These are phyloP conservation scores for Drosophila nigromelanica DNA, from an alignment of 1,140 invertebrate species.

Conservation along the genomic window DNA sequence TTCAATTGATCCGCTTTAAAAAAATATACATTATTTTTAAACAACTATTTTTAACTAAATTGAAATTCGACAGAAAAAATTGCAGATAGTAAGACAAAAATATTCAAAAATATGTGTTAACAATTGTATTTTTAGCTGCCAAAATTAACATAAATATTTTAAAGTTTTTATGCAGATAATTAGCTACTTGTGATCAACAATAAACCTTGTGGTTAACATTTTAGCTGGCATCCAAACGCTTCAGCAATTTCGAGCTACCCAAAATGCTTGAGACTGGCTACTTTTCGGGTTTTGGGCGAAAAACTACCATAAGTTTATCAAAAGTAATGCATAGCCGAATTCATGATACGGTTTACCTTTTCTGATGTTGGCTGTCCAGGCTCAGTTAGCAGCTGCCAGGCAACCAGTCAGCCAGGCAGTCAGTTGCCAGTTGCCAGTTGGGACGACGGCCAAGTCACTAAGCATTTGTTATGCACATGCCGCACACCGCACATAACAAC, in stretches of 20 bases:
- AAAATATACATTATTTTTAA: too few relatives aligned
- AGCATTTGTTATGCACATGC: conserved; percentile 75
- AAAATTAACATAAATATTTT: too few relatives aligned
- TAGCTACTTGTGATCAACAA: too few relatives aligned
- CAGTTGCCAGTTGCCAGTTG: conserved; percentile 10
- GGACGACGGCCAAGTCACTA: conserved; percentile 65
- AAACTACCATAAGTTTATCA: conserved; percentile 43
- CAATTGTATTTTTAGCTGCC: too few relatives aligned
- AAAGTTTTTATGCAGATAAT: too few relatives aligned
- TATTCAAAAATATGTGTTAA: too few relatives aligned
- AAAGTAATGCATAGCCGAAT: conserved; percentile 64
- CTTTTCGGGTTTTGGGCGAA: conserved; percentile 14
- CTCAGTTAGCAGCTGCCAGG: conserved; percentile 58
- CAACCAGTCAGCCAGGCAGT: conserved; percentile 1
- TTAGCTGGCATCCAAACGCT: neutral
- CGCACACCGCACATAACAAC: conserved; percentile 39
- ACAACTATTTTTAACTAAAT: too few relatives aligned
- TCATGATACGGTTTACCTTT: conserved; percentile 75
- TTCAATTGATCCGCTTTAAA: too few relatives aligned
- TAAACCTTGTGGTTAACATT: conserved; percentile 2
- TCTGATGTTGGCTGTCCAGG: conserved; percentile 67
- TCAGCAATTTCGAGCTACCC: conserved; percentile 10
- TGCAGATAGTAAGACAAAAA: too few relatives aligned
- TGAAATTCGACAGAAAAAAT: too few relatives aligned
- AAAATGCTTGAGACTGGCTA: conserved; percentile 1